Evolutionary conservation across 2,888 invertebrate genomes (phyloP), one percentile per base, ranked within the genome.

Genomic region (Eumerus sabulonum): DNA sequence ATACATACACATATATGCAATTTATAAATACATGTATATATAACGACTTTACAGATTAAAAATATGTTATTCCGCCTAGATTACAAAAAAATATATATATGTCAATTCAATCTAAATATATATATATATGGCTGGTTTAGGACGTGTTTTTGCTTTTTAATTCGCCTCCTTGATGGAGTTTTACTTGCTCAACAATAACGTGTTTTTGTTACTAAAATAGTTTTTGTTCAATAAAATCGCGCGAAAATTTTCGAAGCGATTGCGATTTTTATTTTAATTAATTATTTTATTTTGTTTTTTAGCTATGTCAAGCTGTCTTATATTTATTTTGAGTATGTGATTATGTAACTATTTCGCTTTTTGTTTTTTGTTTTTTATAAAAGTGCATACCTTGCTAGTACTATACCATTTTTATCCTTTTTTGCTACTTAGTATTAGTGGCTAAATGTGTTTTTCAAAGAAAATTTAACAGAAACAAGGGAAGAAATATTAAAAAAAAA

Each of bases 11-110:
- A 60, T 76, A 63, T 74, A 79, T 70, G 68, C 59, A 68, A 70
- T 70, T 74, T 79, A 70, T 73, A 79, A 79, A 79, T 67, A 79
- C 68, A 74, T 68, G 74, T 72, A 63, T 64, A 63, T 66, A 76
- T 74, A 73, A 77, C 62, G 62, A 67, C 67, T 73, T 77, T 79
- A 70, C 68, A 64, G 59, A 79, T 79, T 64, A 68, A 79, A 79
- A 79, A 79, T 79, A 79, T 74, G 74, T 68, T 79, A 53, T 56
- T 74, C 64, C 44, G 59, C 74, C 64, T 70, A 74, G 42, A 60
- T 73, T 79, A 68, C 38, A 74, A 73, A 68, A 70, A 73, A 62
- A 40, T 44, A 67, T 73, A 56, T 67, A 67, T 70, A 54, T 76
- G 62, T 63, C 45, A 67, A 63, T 67, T 53, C 62, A 54, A 14